phyloP scores from a whole-genome alignment of 2,888 invertebrate species.

The Callimorpha dominula region DNA sequence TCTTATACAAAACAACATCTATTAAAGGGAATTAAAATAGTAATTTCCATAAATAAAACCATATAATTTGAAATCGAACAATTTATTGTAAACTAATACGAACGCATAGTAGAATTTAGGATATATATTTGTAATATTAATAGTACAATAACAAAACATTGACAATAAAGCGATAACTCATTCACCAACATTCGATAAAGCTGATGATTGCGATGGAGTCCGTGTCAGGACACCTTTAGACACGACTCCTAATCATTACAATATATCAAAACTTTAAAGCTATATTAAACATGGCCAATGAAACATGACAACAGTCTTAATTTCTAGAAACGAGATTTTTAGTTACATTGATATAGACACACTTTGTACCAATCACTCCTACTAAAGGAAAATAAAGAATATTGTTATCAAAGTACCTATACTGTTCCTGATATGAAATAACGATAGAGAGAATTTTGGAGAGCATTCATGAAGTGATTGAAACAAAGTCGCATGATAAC shows the following conservation, averaged over 20 bases:
- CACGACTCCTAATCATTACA: constrained; percentile 56
- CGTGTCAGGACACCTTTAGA: constrained; percentile 21
- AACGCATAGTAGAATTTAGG: constrained; percentile 86
- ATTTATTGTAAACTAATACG: constrained; percentile 86
- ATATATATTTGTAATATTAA: constrained; percentile 85
- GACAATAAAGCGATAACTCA: constrained; percentile 82
- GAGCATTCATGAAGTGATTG: constrained; percentile 31
- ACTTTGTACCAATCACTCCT: constrained; percentile 41
- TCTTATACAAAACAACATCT: background rate
- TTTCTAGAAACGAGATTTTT: constrained; percentile 59
- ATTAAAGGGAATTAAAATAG: background rate
- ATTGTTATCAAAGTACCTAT: constrained; percentile 17
- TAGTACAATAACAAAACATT: constrained; percentile 83
- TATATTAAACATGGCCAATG: constrained; percentile 80
- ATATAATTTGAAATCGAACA: constrained; percentile 74
- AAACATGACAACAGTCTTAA: constrained; percentile 77
- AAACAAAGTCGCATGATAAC: constrained; percentile 42
- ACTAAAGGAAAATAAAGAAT: background rate
- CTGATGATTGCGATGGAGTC: constrained; percentile 72
- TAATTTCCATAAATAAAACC: constrained; percentile 31
- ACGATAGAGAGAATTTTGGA: background rate
- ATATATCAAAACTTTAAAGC: constrained; percentile 81
- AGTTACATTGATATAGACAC: constrained; percentile 50
- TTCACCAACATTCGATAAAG: constrained; percentile 82
- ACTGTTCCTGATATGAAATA: constrained; percentile 8